Evolutionary conservation across 2,888 invertebrate genomes (phyloP).

Genomic region (Drosophila prolongata): DNA sequence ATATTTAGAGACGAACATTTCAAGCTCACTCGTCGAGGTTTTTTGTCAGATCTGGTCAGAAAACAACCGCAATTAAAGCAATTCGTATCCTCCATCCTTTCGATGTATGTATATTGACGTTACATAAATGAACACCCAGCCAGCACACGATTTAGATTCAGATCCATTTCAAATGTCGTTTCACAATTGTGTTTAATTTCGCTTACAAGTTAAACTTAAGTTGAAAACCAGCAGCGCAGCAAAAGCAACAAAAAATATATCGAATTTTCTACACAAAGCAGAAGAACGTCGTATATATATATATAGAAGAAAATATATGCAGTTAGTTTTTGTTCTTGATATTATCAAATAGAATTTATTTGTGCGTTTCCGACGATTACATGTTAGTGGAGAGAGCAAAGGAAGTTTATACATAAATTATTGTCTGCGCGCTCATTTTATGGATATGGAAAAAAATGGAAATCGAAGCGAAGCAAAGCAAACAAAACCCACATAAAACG

Average conservation of each 20-base stretch:
- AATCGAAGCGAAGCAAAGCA: slow-evolving; percentile 24
- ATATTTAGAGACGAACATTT: slow-evolving; percentile 48
- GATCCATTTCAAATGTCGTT: slow-evolving; percentile 71
- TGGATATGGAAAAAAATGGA: slow-evolving; percentile 32
- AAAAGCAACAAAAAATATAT: slow-evolving; percentile 27
- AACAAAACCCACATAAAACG: slow-evolving; percentile 67
- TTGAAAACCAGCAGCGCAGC: slow-evolving; percentile 46
- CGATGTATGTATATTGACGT: slow-evolving; percentile 40
- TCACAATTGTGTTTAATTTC: slow-evolving; percentile 63
- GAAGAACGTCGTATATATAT: slow-evolving; percentile 18
- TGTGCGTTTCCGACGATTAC: slow-evolving; percentile 56
- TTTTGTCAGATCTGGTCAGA: slow-evolving; percentile 42
- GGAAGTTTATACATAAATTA: slow-evolving; percentile 51
- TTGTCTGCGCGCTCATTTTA: slow-evolving; percentile 63
- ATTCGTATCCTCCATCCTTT: slow-evolving; percentile 36
- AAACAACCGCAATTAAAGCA: slow-evolving; percentile 31
- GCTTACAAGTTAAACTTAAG: slow-evolving; percentile 71
- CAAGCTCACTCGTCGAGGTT: slow-evolving; percentile 75
- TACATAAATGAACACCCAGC: slow-evolving; percentile 30
- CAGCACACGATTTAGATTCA: slow-evolving; percentile 37
- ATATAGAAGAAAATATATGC: slow-evolving; percentile 41
- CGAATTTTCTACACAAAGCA: slow-evolving; percentile 26
- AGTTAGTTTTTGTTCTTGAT: slow-evolving; percentile 59
- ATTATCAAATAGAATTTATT: slow-evolving; percentile 55
- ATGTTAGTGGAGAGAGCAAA: slow-evolving; percentile 24